These are phyloP conservation scores for Ochlodes sylvanus DNA, from an alignment of 2,888 invertebrate genomes.

Conservation along the genomic window DNA sequence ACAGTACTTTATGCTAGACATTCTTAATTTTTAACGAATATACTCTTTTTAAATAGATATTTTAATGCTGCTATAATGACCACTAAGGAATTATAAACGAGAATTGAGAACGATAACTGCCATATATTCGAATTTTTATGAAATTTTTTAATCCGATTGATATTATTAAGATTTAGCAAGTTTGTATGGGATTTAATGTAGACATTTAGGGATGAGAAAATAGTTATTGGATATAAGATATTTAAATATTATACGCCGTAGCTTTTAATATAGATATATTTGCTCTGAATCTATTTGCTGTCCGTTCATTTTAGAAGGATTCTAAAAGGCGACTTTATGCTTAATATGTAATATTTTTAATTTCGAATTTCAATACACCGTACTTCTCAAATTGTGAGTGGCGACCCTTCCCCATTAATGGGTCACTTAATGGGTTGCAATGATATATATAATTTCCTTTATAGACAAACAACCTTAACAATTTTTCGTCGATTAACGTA, in stretches of 20 bases:
- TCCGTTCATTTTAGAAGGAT: conserved; percentile 8
- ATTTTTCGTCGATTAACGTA: too few species aligned
- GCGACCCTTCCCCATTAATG: too few species aligned
- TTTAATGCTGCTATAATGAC: conserved; percentile 37
- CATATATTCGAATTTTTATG: conserved; percentile 74
- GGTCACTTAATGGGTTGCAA: too few species aligned
- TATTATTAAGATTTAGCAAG: conserved; percentile 44
- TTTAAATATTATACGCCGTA: conserved; percentile 23
- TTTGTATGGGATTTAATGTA: conserved; percentile 52
- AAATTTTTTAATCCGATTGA: conserved; percentile 55
- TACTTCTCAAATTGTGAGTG: too few species aligned
- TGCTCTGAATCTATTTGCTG: conserved; percentile 30
- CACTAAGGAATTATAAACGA: conserved; percentile 39
- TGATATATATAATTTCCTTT: too few species aligned
- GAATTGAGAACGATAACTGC: conserved; percentile 67
- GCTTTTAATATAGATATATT: conserved; percentile 24
- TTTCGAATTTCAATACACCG: too few species aligned
- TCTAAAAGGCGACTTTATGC: background rate
- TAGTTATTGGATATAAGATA: conserved; percentile 27
- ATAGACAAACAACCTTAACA: too few species aligned
- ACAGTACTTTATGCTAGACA: conserved; percentile 37
- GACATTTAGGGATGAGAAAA: conserved; percentile 32
- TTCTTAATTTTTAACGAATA: conserved; percentile 44
- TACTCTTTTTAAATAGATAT: conserved; percentile 36
- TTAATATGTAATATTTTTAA: background rate